These are phyloP conservation scores for Isichthys henryi DNA, from an alignment of 2,113 vertebrate genomes.

Conservation along the genomic window DNA sequence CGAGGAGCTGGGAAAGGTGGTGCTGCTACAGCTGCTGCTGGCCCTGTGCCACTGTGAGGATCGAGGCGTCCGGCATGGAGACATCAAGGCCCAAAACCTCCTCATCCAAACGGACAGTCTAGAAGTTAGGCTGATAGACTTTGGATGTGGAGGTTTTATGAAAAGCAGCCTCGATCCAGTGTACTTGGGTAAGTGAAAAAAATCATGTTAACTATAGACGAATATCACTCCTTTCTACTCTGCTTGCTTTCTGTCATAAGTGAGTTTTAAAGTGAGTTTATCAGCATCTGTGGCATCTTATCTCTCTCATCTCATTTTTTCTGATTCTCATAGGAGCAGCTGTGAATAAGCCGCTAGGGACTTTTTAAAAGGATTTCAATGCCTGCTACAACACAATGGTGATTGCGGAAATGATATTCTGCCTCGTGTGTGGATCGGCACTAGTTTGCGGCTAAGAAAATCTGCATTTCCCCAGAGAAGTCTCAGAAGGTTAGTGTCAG, in stretches of 20 bases:
- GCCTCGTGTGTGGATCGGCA: background rate
- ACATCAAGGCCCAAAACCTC: background rate
- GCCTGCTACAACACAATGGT: no score
- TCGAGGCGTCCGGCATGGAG: background rate
- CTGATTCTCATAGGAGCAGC: background rate
- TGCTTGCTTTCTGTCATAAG: background rate
- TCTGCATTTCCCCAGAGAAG: background rate
- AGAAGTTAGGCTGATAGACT: background rate
- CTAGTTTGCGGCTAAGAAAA: rapidly evolving
- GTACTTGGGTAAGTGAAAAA: background rate
- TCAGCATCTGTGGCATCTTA: background rate
- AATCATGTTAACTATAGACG: no score
- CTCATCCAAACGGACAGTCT: background rate
- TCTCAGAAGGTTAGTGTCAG: background rate
- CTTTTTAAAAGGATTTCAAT: no score
- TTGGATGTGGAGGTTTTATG: background rate
- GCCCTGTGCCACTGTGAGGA: background rate
- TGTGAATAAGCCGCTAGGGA: background rate
- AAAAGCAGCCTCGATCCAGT: background rate
- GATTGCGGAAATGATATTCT: background rate
- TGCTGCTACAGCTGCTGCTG: background rate
- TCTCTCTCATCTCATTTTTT: background rate
- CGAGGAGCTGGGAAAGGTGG: background rate
- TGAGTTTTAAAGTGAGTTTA: background rate
- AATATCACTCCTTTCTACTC: background rate